Conservation (phyloP, 2,113 vertebrate genomes). For the Geothlypis trichas region DNA sequence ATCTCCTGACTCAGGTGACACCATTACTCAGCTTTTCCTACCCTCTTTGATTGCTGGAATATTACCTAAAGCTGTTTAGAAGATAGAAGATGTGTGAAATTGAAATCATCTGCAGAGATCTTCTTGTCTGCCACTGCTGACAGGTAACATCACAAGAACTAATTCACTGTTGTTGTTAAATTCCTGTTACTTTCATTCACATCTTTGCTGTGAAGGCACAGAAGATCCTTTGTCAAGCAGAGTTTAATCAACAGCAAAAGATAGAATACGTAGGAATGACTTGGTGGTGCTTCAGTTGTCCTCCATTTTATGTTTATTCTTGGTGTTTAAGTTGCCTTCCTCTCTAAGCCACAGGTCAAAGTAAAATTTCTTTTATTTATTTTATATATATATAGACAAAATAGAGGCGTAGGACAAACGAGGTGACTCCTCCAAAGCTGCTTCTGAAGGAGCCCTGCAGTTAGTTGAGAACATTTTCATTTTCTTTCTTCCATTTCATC, state of each 20-base stretch:
- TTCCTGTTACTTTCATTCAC: background rate
- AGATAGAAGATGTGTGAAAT: background rate
- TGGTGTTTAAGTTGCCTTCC: slow-evolving; percentile 14
- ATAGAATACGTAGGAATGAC: background rate
- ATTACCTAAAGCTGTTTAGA: background rate
- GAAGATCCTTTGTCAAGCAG: background rate
- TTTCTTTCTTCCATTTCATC: too few relatives aligned
- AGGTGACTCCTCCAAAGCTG: too few relatives aligned
- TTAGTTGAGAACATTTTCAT: too few relatives aligned
- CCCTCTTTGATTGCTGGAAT: background rate
- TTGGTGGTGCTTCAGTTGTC: background rate
- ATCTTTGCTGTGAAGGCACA: background rate
- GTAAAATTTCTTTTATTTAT: slow-evolving; percentile 32
- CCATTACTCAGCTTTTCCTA: background rate
- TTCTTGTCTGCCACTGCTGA: background rate
- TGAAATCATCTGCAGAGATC: background rate
- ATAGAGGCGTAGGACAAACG: too few relatives aligned
- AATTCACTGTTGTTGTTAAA: background rate
- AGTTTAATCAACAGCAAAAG: background rate
- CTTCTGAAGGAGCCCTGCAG: too few relatives aligned
- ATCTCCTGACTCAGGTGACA: background rate
- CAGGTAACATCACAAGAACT: background rate
- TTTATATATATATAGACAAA: background rate
- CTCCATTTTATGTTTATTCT: slow-evolving; percentile 26
- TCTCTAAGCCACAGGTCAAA: background rate